Evolutionary conservation across 2,888 invertebrate genomes (phyloP).

Genomic region (Chaetoderma sp.): DNA sequence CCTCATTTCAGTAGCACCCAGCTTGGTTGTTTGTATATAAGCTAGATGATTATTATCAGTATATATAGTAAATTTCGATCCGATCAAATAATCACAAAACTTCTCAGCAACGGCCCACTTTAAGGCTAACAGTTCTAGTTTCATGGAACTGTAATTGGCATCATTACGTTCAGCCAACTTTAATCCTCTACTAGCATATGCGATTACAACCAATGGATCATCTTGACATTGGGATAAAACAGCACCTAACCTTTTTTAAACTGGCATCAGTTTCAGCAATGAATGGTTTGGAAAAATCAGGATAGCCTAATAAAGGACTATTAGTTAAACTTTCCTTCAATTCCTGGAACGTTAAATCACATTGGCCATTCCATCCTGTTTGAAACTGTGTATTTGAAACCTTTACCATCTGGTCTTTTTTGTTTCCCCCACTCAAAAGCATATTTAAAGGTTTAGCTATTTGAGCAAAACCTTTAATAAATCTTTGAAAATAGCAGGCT

Average conservation of each 20-base stretch:
- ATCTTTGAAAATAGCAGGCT: constrained; percentile 34
- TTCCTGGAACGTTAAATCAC: neutral
- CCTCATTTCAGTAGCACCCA: constrained; percentile 19
- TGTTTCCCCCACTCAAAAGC: too few species aligned
- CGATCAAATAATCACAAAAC: neutral
- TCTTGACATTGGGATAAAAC: too few species aligned
- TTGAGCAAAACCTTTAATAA: constrained; percentile 31
- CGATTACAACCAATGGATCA: neutral
- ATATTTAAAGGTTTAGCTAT: constrained; percentile 34
- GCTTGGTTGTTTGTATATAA: constrained; percentile 7
- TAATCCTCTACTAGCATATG: neutral
- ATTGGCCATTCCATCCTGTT: too few species aligned
- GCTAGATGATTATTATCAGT: neutral
- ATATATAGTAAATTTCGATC: neutral
- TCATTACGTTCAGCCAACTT: neutral
- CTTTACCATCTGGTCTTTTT: too few species aligned
- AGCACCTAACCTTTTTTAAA: too few species aligned
- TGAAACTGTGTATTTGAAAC: too few species aligned
- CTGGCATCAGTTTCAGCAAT: constrained; percentile 2
- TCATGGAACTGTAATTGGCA: too few species aligned
- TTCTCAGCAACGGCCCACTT: neutral
- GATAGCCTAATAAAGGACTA: too few species aligned
- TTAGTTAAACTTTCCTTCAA: neutral
- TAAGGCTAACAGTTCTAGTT: too few species aligned
- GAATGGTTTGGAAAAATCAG: neutral